Evolutionary conservation across 2,113 vertebrate genomes (phyloP).

Genomic region (Osmerus eperlanus): DNA sequence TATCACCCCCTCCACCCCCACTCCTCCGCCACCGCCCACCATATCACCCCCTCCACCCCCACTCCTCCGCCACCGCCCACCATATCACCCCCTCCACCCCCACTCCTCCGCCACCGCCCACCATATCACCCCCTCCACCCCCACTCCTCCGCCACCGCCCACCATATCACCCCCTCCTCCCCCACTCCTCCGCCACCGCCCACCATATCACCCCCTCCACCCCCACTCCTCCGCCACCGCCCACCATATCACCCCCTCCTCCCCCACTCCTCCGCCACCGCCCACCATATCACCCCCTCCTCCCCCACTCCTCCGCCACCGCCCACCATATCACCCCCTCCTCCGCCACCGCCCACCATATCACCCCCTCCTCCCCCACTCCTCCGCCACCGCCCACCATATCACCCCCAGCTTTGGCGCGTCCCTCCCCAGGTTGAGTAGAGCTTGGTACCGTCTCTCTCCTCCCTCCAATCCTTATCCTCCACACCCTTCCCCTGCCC

Average conservation of each 20-base stretch:
- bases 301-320: constrained; percentile 25
- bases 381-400: constrained; percentile 14
- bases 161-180: constrained; percentile 36
- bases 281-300: constrained; percentile 35
- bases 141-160: constrained; percentile 21
- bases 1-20: constrained; percentile 27
- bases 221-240: constrained; percentile 24
- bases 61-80: constrained; percentile 18
- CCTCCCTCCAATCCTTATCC: neutral
- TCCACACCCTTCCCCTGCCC: neutral
- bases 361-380: constrained; percentile 32
- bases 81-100: constrained; percentile 39
- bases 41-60: constrained; percentile 37
- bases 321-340: neutral
- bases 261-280: constrained; percentile 25
- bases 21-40: constrained; percentile 20
- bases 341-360: no score
- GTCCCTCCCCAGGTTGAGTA: no score
- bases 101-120: constrained; percentile 17
- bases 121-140: constrained; percentile 38
- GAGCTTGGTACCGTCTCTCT: neutral
- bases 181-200: constrained; percentile 22
- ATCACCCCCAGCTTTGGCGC: no score
- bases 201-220: constrained; percentile 36
- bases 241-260: constrained; percentile 34